Evolutionary conservation across 2,113 vertebrate species (phyloP).

Genomic region (Oxygymnocypris stewartii): DNA sequence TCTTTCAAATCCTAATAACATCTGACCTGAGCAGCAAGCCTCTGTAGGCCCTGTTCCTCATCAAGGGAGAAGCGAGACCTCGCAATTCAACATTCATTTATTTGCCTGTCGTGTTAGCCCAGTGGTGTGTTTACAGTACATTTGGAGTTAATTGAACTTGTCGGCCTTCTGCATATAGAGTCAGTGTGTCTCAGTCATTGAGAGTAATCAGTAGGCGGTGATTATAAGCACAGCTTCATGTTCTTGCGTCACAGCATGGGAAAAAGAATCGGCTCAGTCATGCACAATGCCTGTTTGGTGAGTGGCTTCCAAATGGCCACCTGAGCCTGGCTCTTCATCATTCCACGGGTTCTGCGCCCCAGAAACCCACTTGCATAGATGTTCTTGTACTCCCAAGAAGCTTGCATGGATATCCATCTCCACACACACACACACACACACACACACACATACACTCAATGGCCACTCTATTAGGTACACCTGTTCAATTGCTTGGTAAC

Average conservation of each 20-base stretch:
- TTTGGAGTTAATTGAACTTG: slow-evolving; percentile 46
- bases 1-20: slow-evolving; percentile 4
- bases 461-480: too few species aligned
- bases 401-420: not conserved
- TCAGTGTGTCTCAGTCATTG: slow-evolving; percentile 44
- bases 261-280: slow-evolving; percentile 33
- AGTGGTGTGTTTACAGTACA: slow-evolving; percentile 62
- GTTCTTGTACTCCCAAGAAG: not conserved
- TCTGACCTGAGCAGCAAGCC: not conserved
- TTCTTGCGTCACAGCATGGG: slow-evolving; percentile 49
- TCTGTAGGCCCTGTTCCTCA: not conserved
- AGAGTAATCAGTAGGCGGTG: slow-evolving; percentile 52
- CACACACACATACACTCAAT: too few species aligned
- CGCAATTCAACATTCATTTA: slow-evolving; percentile 60
- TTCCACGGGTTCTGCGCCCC: not conserved
- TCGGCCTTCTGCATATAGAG: slow-evolving; percentile 31
- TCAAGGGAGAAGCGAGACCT: slow-evolving; percentile 38
- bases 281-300: slow-evolving; percentile 27
- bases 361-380: not conserved
- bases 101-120: slow-evolving; percentile 39
- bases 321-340: slow-evolving; percentile 10
- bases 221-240: slow-evolving; percentile 51
- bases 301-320: slow-evolving; percentile 1
- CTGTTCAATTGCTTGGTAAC: too few species aligned
- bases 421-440: too few species aligned